Conservation (phyloP, 1,140 invertebrate species). For the Drosophila oshimai region DNA sequence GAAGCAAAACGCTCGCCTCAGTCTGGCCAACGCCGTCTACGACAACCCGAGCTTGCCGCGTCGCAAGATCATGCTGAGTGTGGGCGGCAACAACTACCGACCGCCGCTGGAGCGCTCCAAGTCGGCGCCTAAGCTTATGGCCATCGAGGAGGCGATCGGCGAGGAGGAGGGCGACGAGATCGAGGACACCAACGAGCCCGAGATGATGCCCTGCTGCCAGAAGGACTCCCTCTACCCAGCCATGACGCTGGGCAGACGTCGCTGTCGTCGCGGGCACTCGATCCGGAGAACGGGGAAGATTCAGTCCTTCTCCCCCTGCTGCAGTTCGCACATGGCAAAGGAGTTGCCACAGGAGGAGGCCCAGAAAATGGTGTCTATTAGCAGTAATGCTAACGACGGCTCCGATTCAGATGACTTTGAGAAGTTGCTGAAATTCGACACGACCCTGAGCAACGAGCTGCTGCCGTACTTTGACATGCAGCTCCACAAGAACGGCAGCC, state of each 20-base stretch:
- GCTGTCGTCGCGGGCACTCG: constrained; percentile 79
- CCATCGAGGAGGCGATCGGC: constrained; percentile 95
- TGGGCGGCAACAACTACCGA: constrained; percentile 91
- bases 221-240: constrained; percentile 83
- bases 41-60: constrained; percentile 92
- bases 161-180: constrained; percentile 89
- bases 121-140: constrained; percentile 96
- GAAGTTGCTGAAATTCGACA: constrained; percentile 76
- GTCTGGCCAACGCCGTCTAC: constrained; percentile 92
- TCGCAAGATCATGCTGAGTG: constrained; percentile 90
- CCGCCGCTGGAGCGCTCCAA: constrained; percentile 97
- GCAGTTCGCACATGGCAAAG: constrained; percentile 38
- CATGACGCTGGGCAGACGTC: constrained; percentile 82
- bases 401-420: constrained; percentile 82
- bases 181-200: constrained; percentile 81
- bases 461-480: constrained; percentile 82
- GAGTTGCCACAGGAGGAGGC: constrained; percentile 9
- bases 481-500: constrained; percentile 73
- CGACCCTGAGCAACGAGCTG: constrained; percentile 76
- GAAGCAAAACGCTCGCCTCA: constrained; percentile 96
- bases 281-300: constrained; percentile 77
- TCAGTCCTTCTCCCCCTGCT: constrained; percentile 35
- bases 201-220: constrained; percentile 81
- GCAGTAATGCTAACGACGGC: constrained; percentile 42
- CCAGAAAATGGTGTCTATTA: background rate